These are phyloP conservation scores for Hippoglossus hippoglossus DNA, from an alignment of 2,797 vertebrate species.

Conservation along the genomic window DNA sequence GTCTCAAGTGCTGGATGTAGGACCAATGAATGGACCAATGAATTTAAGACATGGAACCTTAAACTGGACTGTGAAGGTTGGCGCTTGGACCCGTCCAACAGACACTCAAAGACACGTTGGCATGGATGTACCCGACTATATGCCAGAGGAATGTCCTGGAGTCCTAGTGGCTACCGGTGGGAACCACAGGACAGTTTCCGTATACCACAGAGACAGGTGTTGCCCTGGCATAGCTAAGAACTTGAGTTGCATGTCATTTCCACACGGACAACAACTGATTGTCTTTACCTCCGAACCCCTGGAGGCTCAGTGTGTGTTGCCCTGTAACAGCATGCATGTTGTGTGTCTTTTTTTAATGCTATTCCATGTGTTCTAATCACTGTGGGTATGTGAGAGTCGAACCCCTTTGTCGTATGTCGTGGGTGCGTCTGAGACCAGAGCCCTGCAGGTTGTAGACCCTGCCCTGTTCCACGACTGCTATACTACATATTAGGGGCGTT, in stretches of 20 bases:
- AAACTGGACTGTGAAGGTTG: slow-evolving; percentile 57
- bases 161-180: slow-evolving; percentile 43
- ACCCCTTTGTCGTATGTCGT: slow-evolving; percentile 34
- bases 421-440: slow-evolving; percentile 49
- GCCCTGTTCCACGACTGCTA: too few species aligned
- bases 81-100: slow-evolving; percentile 25
- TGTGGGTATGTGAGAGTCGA: slow-evolving; percentile 48
- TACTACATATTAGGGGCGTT: neutral
- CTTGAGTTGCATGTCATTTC: slow-evolving; percentile 58
- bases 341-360: slow-evolving; percentile 42
- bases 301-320: slow-evolving; percentile 50
- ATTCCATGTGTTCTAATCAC: slow-evolving; percentile 59
- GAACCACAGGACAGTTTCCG: slow-evolving; percentile 28
- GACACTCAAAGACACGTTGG: slow-evolving; percentile 40
- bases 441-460: slow-evolving; percentile 17
- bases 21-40: slow-evolving; percentile 36
- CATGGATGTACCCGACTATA: slow-evolving; percentile 35
- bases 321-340: slow-evolving; percentile 57
- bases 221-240: slow-evolving; percentile 38
- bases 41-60: slow-evolving; percentile 31
- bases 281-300: slow-evolving; percentile 41
- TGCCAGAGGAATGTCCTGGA: slow-evolving; percentile 48
- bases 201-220: slow-evolving; percentile 4
- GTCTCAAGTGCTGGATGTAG: slow-evolving; percentile 50
- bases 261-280: slow-evolving; percentile 59